phyloP scores from a whole-genome alignment of 1,140 invertebrate genomes.

The Helicoverpa zea region DNA sequence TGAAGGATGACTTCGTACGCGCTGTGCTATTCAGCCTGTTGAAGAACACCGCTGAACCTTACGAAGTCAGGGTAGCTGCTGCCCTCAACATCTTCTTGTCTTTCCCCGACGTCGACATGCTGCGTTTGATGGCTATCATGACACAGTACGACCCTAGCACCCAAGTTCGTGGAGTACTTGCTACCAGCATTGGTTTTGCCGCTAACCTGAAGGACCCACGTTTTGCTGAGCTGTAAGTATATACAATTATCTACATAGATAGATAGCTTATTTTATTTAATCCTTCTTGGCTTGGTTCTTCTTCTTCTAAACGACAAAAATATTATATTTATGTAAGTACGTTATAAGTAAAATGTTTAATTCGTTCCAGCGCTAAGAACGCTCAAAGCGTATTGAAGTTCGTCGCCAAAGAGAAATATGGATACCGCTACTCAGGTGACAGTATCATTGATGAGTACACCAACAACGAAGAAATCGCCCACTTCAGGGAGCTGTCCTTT shows the following conservation, averaged over 20 bases:
- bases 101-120: slow-evolving; percentile 88
- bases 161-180: slow-evolving; percentile 89
- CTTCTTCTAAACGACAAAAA: too few species aligned
- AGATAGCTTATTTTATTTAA: neutral
- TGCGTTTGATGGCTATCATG: slow-evolving; percentile 90
- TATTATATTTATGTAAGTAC: neutral
- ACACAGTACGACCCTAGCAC: slow-evolving; percentile 88
- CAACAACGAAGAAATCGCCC: slow-evolving; percentile 80
- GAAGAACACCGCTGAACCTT: slow-evolving; percentile 88
- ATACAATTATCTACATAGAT: neutral
- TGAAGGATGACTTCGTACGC: slow-evolving; percentile 84
- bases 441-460: slow-evolving; percentile 75
- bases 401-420: slow-evolving; percentile 86
- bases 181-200: slow-evolving; percentile 87
- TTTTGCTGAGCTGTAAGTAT: slow-evolving; percentile 82
- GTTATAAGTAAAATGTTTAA: too few species aligned
- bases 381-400: slow-evolving; percentile 87
- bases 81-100: slow-evolving; percentile 87
- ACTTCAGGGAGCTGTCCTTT: slow-evolving; percentile 72
- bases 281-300: too few species aligned
- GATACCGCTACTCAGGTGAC: slow-evolving; percentile 85
- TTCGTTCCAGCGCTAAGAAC: slow-evolving; percentile 82
- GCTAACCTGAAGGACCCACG: slow-evolving; percentile 78
- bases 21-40: slow-evolving; percentile 90
- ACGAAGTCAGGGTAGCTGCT: slow-evolving; percentile 89